These are phyloP conservation scores for mouse (Mus musculus) DNA, from an alignment of 2,113 vertebrate species.

Conservation along the genomic window DNA sequence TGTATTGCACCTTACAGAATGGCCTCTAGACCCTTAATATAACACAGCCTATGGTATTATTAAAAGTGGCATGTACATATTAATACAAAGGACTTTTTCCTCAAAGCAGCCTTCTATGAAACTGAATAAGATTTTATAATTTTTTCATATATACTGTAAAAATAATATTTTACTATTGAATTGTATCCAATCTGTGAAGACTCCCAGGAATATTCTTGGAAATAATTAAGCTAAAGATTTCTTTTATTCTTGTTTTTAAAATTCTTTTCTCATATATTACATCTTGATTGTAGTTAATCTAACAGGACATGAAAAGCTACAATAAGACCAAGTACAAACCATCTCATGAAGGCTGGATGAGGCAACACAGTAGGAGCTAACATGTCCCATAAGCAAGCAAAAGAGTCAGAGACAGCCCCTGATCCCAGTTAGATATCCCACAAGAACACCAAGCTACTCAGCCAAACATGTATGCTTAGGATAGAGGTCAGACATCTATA, in stretches of 20 bases:
- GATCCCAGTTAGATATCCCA: neutral
- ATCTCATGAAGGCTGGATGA: neutral
- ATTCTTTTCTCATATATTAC: neutral
- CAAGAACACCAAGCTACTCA: neutral
- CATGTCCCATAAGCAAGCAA: neutral
- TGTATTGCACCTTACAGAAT: neutral
- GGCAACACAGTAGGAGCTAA: neutral
- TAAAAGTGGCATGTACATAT: constrained; percentile 50
- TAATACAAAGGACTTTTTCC: constrained; percentile 27
- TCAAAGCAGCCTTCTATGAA: constrained; percentile 34
- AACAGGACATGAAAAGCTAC: neutral
- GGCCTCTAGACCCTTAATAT: constrained; percentile 31
- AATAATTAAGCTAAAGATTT: neutral
- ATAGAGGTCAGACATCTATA: neutral
- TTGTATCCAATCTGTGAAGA: neutral
- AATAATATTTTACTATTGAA: neutral
- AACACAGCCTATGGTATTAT: constrained; percentile 33
- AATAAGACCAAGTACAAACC: neutral
- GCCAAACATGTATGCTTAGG: neutral
- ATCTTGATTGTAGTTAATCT: neutral
- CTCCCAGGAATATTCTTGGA: neutral
- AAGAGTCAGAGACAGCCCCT: neutral
- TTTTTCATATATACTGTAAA: neutral
- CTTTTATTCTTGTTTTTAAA: neutral
- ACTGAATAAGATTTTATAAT: constrained; percentile 8